Base-by-base conservation (phyloP, 2,888 invertebrate species). In the Nomada ferruginata region DNA sequence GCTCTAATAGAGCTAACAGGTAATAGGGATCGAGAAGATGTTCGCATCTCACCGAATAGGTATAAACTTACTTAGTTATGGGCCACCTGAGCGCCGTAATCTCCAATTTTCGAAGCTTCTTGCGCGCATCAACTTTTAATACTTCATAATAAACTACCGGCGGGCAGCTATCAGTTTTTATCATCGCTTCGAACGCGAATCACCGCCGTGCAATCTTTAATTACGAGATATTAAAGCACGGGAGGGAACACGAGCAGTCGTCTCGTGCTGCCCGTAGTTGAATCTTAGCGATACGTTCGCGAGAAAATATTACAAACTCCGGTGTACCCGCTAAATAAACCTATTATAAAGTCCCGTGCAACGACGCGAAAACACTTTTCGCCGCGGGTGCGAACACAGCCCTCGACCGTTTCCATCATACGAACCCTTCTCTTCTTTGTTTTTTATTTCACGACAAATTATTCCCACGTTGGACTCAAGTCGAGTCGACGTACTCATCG, bases 101-200 rank as follows among this genome's bases (percentile, higher is more conserved):
- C 20, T 57, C 18, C 23, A 55, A 76, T 76, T 69, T 57, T 9
- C 61, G 3, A 55, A 63, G n/a, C 52, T 52, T 15, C 73, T 20
- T 23, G 1, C 18, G 36, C 70, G 18, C 59, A 15, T 44, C 55
- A 7, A 57, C 26, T 55, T 26, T 11, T 23, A 42, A 55, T 23
- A 42, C 42, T 20, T 13, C 11, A 2, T 7, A 20, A 15, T 23
- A 65, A 29, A 52, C 29, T 29, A 18, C 18, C 26, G 20, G 44
- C 20, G 36, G 20, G 5, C n/a, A 26, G 26, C 47, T 26, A 23
- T 64, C 23, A 10, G 26, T 65, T 64, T 65, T 65, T 65, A 26
- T 26, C 15, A 13, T 42, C 2, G 26, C 52, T 52, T 52, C 26
- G 29, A 11, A 0, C n/a, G 60, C 26, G 9, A 26, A 18, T n/a